Percentiles rank a stretch among this genome's conserved stretches.
Conservation (phyloP, 2,113 vertebrate genomes). For the Gadus chalcogrammus region DNA sequence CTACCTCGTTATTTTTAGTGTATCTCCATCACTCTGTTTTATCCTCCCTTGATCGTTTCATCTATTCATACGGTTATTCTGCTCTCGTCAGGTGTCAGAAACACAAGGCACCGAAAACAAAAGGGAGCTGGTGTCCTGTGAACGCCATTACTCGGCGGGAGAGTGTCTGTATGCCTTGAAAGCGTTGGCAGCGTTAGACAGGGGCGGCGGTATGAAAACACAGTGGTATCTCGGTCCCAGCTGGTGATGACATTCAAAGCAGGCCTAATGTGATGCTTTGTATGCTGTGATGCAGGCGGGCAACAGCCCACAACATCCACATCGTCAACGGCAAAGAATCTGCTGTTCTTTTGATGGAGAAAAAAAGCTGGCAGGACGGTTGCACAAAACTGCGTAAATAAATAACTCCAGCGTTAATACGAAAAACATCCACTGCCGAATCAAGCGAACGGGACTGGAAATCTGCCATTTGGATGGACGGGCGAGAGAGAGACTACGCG, state of each 20-base stretch:
- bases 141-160: no score
- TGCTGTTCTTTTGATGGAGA: no score
- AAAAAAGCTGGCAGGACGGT: neutral
- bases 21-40: conserved; percentile 18
- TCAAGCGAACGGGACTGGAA: conserved; percentile 35
- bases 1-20: conserved; percentile 24
- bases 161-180: no score
- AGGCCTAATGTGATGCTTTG: no score
- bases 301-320: no score
- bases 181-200: no score
- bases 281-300: no score
- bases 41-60: conserved; percentile 37
- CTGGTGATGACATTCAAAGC: no score
- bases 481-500: conserved; percentile 57
- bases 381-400: neutral
- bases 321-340: no score
- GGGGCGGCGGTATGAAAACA: no score
- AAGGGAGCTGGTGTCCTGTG: no score
- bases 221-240: no score
- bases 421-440: conserved; percentile 4
- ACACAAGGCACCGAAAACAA: conserved; percentile 7
- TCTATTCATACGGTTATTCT: conserved; percentile 50
- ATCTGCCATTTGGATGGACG: conserved; percentile 51
- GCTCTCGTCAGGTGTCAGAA: conserved; percentile 43
- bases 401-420: neutral